These are phyloP conservation scores for Saccopteryx leptura DNA, from an alignment of 2,113 vertebrate genomes.

Conservation along the genomic window DNA sequence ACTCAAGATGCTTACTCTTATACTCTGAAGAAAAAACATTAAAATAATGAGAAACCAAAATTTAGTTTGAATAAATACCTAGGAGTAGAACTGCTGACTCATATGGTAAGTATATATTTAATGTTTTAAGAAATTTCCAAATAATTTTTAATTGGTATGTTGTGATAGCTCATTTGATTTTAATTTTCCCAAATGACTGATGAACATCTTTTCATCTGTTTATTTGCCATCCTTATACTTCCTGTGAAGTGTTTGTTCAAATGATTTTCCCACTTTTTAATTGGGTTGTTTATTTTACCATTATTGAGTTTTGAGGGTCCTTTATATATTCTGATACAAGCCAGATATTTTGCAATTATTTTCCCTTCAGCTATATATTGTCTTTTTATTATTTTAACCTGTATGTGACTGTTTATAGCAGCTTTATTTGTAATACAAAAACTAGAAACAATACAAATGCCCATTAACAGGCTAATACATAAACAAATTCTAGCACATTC, in stretches of 20 bases:
- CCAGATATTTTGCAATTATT: not conserved
- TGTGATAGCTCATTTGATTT: not conserved
- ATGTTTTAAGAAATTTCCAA: slow-evolving; percentile 17
- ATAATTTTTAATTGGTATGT: not conserved
- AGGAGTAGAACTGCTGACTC: not conserved
- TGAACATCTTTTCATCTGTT: not conserved
- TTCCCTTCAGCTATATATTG: not conserved
- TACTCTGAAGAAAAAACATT: not conserved
- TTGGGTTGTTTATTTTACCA: not conserved
- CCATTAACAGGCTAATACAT: not conserved
- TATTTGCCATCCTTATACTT: not conserved
- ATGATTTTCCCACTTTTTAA: not conserved
- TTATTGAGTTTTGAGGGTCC: not conserved
- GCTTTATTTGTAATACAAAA: not conserved
- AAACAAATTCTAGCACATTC: not conserved
- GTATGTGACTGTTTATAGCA: not conserved
- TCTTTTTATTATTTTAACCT: not conserved
- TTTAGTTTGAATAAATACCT: not conserved
- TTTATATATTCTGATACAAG: not conserved
- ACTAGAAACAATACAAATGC: not conserved
- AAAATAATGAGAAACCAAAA: not conserved
- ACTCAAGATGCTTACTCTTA: not conserved
- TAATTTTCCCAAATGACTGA: not conserved
- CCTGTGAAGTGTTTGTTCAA: not conserved
- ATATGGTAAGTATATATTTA: not conserved